These are phyloP conservation scores for silkworm (Bombyx mori) DNA, from an alignment of 1,140 invertebrate genomes.

Conservation along the genomic window DNA sequence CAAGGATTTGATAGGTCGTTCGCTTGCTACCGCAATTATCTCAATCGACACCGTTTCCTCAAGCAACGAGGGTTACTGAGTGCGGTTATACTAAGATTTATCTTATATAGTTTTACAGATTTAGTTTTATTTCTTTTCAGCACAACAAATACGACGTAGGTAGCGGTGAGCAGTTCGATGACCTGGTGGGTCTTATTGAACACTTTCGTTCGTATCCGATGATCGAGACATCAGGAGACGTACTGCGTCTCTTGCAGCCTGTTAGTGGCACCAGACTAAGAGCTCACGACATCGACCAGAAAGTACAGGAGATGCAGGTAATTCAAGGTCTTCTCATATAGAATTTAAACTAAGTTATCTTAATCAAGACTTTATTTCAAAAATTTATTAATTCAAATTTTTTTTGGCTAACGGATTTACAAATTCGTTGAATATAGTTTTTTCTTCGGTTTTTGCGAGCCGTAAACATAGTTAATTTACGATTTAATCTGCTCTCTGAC, in stretches of 20 bases:
- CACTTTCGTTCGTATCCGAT: conserved; percentile 98
- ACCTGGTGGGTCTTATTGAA: conserved; percentile 93
- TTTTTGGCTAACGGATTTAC: background rate
- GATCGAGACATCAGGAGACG: conserved; percentile 96
- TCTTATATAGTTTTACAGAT: no score
- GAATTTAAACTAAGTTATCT: no score
- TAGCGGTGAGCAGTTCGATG: conserved; percentile 95
- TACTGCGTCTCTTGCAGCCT: conserved; percentile 95
- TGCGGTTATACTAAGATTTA: no score
- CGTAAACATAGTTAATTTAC: background rate
- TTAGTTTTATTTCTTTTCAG: conserved; percentile 71
- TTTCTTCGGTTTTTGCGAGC: background rate
- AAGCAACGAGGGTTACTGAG: no score
- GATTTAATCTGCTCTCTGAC: no score
- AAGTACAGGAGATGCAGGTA: conserved; percentile 79
- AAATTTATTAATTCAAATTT: background rate
- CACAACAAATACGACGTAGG: conserved; percentile 96
- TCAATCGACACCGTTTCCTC: no score
- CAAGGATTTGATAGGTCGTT: no score
- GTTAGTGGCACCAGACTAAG: conserved; percentile 97
- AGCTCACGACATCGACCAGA: conserved; percentile 90
- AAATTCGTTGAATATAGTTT: background rate
- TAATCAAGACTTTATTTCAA: no score
- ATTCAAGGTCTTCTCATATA: background rate
- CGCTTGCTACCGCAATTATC: no score